Evolutionary conservation across 2,888 invertebrate genomes (phyloP).

Genomic region (Eupithecia subumbrata): DNA sequence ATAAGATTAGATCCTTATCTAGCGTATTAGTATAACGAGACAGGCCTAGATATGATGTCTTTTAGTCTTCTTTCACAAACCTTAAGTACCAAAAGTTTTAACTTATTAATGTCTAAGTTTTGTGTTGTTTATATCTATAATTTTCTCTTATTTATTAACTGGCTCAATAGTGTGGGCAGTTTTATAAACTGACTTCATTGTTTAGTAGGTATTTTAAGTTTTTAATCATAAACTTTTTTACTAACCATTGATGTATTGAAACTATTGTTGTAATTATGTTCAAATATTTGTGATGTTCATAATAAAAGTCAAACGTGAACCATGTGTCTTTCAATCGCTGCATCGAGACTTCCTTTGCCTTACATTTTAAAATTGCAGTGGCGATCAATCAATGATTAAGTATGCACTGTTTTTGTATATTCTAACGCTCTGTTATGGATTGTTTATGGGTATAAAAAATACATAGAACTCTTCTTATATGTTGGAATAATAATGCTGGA

Average conservation of each 20-base stretch:
- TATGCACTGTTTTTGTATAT: no score
- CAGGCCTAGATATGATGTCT: neutral
- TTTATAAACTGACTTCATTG: conserved; percentile 35
- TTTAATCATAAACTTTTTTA: conserved; percentile 49
- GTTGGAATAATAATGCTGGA: no score
- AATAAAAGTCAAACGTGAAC: conserved; percentile 61
- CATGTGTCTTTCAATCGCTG: conserved; percentile 12
- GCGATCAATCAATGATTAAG: no score
- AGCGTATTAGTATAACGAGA: neutral
- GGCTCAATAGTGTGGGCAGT: conserved; percentile 30
- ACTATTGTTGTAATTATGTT: conserved; percentile 55
- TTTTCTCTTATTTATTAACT: conserved; percentile 15
- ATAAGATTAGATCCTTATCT: neutral
- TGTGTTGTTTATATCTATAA: neutral
- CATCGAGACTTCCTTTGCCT: neutral
- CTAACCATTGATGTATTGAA: conserved; percentile 44
- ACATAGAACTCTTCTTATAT: no score
- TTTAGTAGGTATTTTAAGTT: conserved; percentile 45
- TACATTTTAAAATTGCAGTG: neutral
- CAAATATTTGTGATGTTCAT: conserved; percentile 73
- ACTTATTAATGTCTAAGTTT: neutral
- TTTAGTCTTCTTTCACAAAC: neutral
- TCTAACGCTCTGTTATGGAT: no score
- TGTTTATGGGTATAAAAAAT: no score
- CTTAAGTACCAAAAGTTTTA: conserved; percentile 5